Percentiles rank a stretch among this genome's conserved stretches.
Evolutionary conservation across 2,113 vertebrate genomes (phyloP).

Genomic region (Salminus brasiliensis): DNA sequence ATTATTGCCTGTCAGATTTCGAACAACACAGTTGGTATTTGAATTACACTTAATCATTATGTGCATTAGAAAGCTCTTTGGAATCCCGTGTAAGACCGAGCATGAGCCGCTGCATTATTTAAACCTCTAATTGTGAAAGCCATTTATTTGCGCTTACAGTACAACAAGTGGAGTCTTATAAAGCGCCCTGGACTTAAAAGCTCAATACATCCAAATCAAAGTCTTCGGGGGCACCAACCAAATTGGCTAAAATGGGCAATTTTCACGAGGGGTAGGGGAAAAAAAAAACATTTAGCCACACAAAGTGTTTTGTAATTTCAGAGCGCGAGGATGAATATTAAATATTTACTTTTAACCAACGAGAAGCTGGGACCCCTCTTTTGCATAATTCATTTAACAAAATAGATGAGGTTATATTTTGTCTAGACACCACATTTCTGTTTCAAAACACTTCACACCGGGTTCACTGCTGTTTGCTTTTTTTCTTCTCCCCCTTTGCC

Average conservation of each 20-base stretch:
- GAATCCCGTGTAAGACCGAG: slow-evolving; percentile 92
- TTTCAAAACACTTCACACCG: slow-evolving; percentile 33
- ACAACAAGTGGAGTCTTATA: slow-evolving; percentile 91
- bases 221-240: slow-evolving; percentile 88
- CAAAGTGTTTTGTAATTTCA: slow-evolving; percentile 88
- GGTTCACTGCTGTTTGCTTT: not conserved
- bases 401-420: slow-evolving; percentile 54
- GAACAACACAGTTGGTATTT: slow-evolving; percentile 98
- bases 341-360: slow-evolving; percentile 63
- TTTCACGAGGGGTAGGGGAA: slow-evolving; percentile 84
- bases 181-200: slow-evolving; percentile 88
- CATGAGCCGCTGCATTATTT: slow-evolving; percentile 95
- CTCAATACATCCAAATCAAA: slow-evolving; percentile 92
- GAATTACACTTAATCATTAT: slow-evolving; percentile 98
- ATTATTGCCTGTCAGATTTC: slow-evolving; percentile 97
- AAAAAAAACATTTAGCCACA: slow-evolving; percentile 91
- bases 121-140: slow-evolving; percentile 94
- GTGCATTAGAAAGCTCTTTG: slow-evolving; percentile 96
- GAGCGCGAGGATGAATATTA: slow-evolving; percentile 83
- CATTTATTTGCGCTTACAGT: slow-evolving; percentile 85
- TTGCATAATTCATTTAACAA: slow-evolving; percentile 60
- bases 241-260: slow-evolving; percentile 91
- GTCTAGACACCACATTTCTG: slow-evolving; percentile 54
- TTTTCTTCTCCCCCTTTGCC: not conserved
- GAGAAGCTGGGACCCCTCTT: slow-evolving; percentile 49